phyloP scores from a whole-genome alignment of 2,113 vertebrate genomes.

The Chrysochloris asiatica region DNA sequence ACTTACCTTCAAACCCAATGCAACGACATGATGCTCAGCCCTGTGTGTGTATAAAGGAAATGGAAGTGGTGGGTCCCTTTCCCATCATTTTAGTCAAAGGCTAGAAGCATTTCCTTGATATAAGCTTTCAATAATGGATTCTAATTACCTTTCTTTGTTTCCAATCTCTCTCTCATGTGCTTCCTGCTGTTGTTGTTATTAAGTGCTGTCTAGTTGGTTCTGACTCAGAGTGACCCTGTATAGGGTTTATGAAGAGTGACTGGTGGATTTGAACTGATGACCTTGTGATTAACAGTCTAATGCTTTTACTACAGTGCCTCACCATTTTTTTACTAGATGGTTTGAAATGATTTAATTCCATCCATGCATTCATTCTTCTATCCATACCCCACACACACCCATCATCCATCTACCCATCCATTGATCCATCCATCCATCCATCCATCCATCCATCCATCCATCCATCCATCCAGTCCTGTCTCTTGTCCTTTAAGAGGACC shows the following conservation, averaged over 20 bases:
- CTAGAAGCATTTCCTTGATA: not conserved
- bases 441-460: not conserved
- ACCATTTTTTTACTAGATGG: not conserved
- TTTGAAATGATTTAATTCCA: not conserved
- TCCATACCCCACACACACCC: no score
- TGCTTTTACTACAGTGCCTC: no score
- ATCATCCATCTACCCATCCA: not conserved
- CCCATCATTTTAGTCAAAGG: no score
- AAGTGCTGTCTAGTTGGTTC: no score
- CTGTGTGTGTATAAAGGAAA: not conserved
- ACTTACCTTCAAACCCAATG: slow-evolving; percentile 24
- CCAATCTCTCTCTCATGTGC: not conserved
- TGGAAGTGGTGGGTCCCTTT: no score
- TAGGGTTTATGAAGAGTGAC: no score
- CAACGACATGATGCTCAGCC: not conserved
- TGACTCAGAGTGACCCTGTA: no score
- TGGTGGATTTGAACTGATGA: no score
- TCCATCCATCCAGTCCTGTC: no score
- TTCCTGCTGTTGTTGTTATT: not conserved
- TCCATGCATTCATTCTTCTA: no score
- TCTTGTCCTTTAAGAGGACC: no score
- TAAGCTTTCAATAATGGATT: slow-evolving; percentile 42
- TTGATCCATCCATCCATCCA: not conserved
- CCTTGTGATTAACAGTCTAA: no score
- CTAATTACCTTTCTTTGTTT: not conserved